Conservation (phyloP, 1,140 invertebrate genomes). For the Drepana arcuata region DNA sequence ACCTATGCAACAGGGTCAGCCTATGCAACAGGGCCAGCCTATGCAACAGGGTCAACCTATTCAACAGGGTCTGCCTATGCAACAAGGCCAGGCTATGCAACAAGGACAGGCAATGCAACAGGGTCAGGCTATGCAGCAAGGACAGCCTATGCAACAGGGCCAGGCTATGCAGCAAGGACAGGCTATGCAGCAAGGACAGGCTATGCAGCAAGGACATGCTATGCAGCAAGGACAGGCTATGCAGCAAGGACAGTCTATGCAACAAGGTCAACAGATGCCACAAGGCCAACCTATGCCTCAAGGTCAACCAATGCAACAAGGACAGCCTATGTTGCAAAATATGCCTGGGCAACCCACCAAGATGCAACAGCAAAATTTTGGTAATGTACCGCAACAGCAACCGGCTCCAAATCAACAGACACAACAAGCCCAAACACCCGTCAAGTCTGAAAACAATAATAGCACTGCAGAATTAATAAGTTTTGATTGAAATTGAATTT, state of each 20-base stretch:
- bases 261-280: conserved; percentile 7
- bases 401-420: conserved; percentile 35
- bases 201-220: conserved; percentile 1
- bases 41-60: conserved; percentile 14
- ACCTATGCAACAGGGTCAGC: conserved; percentile 15
- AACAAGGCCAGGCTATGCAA: conserved; percentile 6
- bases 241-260: conserved; percentile 5
- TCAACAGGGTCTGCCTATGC: conserved; percentile 7
- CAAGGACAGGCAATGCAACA: conserved; percentile 1
- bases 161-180: too few species aligned
- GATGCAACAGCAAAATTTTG: conserved; percentile 44
- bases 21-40: conserved; percentile 20
- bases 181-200: too few species aligned
- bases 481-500: conserved; percentile 75
- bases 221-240: conserved; percentile 16
- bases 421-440: conserved; percentile 39
- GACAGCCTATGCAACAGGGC: not conserved
- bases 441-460: conserved; percentile 64
- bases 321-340: conserved; percentile 10
- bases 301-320: conserved; percentile 2
- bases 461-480: conserved; percentile 80
- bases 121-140: not conserved
- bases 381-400: conserved; percentile 26
- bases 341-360: conserved; percentile 26
- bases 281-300: conserved; percentile 4